Conservation (phyloP, 1,140 invertebrate species). For the Drosophila sp. region DNA sequence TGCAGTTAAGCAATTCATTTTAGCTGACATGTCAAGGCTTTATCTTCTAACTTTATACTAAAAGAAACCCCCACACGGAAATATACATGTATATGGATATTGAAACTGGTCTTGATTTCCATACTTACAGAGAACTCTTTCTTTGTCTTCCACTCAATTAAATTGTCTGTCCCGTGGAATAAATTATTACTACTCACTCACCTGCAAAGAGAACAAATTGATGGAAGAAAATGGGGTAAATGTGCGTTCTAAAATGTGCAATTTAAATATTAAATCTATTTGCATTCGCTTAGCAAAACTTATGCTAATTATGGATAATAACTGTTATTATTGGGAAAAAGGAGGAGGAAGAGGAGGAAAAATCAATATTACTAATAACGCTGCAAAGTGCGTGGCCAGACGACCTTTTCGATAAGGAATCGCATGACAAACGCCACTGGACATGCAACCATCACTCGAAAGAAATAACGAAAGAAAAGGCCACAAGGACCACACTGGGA, state of each 20-base stretch:
- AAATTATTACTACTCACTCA: constrained; percentile 55
- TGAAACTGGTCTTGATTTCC: constrained; percentile 21
- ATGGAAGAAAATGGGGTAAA: constrained; percentile 31
- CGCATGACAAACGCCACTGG: constrained; percentile 36
- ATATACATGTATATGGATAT: constrained; percentile 20
- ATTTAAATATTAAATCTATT: constrained; percentile 60
- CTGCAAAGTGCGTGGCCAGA: constrained; percentile 56
- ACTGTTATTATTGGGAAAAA: constrained; percentile 23
- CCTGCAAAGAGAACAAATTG: constrained; percentile 57
- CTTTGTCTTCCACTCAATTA: constrained; percentile 43
- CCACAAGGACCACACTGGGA: not conserved
- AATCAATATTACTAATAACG: constrained; percentile 52
- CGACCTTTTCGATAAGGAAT: constrained; percentile 31
- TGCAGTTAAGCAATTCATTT: not conserved
- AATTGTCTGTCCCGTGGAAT: constrained; percentile 42
- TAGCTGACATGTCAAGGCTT: constrained; percentile 56
- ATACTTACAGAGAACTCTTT: constrained; percentile 25
- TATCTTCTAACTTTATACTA: not conserved
- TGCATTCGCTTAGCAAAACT: constrained; percentile 45
- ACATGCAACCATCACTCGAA: constrained; percentile 30
- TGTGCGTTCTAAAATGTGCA: constrained; percentile 26
- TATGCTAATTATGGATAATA: constrained; percentile 56
- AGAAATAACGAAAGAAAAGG: too few relatives aligned
- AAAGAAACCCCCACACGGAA: constrained; percentile 64
- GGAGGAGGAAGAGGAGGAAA: constrained; percentile 1